A percentile compares a stretch with the other conserved stretches of the same genome.
phyloP scores from a whole-genome alignment of 53 echinoderm and acorn worm species.

The Paelopatides confundens region DNA sequence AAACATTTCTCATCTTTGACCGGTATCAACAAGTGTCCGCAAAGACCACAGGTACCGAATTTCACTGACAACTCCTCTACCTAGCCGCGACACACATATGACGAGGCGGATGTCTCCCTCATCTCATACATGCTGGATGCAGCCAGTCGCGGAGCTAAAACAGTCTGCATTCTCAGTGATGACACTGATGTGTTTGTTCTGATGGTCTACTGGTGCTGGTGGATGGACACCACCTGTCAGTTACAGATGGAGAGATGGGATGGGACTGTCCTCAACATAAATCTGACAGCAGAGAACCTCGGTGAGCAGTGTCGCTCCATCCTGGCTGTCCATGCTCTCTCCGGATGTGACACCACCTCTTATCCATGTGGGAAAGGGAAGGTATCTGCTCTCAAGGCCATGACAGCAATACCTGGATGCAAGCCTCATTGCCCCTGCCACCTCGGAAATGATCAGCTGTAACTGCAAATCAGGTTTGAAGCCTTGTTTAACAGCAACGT shows the following conservation, averaged over 20 bases:
- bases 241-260: conserved; percentile 19
- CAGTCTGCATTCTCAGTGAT: conserved; percentile 46
- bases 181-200: conserved; percentile 45
- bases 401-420: no score
- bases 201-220: conserved; percentile 35
- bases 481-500: no score
- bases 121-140: conserved; percentile 47
- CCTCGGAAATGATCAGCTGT: no score
- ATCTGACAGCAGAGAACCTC: conserved; percentile 13
- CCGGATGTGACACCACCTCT: conserved; percentile 50
- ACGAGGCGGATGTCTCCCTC: conserved; percentile 48
- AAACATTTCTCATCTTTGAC: no score
- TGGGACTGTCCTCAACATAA: conserved; percentile 20
- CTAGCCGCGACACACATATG: no score
- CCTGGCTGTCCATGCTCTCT: conserved; percentile 48
- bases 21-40: no score
- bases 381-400: no score
- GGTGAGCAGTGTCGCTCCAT: conserved; percentile 34
- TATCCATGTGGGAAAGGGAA: no score
- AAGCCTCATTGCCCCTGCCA: no score
- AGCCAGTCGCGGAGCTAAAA: neutral
- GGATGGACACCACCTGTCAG: conserved; percentile 4
- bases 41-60: no score
- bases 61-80: no score
- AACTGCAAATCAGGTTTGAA: no score